Evolutionary conservation across 2,797 vertebrate species (phyloP).

Genomic region (Acomys russatus): DNA sequence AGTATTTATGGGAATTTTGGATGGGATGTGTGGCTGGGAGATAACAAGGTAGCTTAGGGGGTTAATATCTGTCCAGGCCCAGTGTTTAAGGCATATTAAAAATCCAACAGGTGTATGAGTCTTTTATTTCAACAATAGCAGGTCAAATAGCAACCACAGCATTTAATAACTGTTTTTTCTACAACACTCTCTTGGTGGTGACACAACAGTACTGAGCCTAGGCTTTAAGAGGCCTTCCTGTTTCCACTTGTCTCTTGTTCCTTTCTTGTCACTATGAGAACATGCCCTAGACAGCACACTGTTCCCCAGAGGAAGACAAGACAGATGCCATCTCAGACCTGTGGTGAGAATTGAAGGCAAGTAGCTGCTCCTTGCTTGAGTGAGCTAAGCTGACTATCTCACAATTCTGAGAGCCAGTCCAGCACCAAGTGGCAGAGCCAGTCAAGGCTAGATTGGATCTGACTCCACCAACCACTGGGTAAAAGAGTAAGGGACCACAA

Average conservation of each 20-base stretch:
- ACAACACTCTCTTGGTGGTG: background rate
- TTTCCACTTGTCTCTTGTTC: background rate
- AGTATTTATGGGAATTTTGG: too few species aligned
- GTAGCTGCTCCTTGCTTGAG: too few species aligned
- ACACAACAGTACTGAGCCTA: background rate
- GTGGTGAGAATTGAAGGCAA: background rate
- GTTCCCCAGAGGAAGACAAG: background rate
- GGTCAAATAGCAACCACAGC: too few species aligned
- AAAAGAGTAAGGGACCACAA: background rate
- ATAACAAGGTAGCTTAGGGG: too few species aligned
- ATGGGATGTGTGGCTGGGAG: too few species aligned
- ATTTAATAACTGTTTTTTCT: background rate
- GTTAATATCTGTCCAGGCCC: too few species aligned
- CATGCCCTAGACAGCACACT: accelerated
- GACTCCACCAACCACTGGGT: background rate
- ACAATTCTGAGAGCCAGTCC: background rate
- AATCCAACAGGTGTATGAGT: too few species aligned
- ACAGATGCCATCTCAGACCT: background rate
- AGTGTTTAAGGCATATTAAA: too few species aligned
- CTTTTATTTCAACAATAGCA: too few species aligned
- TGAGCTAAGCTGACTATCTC: background rate
- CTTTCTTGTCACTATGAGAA: background rate
- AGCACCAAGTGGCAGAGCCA: background rate
- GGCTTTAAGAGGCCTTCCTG: background rate
- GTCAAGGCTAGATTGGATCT: background rate